These are phyloP conservation scores for Pontoporia blainvillei DNA, from an alignment of 2,113 vertebrate genomes.

Conservation along the genomic window DNA sequence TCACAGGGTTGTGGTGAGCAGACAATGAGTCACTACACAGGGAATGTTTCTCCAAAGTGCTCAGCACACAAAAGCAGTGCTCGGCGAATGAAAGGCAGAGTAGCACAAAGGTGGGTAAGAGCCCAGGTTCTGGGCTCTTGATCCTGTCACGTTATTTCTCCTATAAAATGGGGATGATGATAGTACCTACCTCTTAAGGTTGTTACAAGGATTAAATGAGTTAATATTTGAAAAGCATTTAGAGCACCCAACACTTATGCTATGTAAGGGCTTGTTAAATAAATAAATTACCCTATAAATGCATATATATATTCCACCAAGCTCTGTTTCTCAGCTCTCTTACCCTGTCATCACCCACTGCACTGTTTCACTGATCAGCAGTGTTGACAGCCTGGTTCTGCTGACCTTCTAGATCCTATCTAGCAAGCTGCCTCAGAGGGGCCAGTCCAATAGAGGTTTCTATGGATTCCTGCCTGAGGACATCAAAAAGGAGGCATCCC, in stretches of 20 bases:
- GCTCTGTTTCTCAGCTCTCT: not conserved
- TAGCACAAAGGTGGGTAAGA: not conserved
- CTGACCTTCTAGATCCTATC: constrained; percentile 65
- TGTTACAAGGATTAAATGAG: not conserved
- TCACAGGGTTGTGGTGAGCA: not conserved
- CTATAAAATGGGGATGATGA: not conserved
- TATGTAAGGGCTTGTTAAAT: not conserved
- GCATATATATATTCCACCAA: not conserved
- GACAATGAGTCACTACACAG: not conserved
- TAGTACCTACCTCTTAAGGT: not conserved
- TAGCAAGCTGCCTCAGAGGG: constrained; percentile 65
- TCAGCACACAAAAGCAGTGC: not conserved
- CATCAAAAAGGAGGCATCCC: constrained; percentile 69
- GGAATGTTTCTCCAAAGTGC: not conserved
- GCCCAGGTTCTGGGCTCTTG: not conserved
- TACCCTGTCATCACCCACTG: not conserved
- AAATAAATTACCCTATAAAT: not conserved
- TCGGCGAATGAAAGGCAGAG: not conserved
- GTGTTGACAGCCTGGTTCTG: constrained; percentile 41
- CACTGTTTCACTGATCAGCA: not conserved
- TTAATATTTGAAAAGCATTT: not conserved
- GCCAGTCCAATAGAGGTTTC: constrained; percentile 65
- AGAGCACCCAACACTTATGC: not conserved
- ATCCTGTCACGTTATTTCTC: not conserved
- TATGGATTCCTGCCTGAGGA: constrained; percentile 73